Base-by-base conservation (phyloP, 2,888 invertebrate species). In the Microdon myrmicae region DNA sequence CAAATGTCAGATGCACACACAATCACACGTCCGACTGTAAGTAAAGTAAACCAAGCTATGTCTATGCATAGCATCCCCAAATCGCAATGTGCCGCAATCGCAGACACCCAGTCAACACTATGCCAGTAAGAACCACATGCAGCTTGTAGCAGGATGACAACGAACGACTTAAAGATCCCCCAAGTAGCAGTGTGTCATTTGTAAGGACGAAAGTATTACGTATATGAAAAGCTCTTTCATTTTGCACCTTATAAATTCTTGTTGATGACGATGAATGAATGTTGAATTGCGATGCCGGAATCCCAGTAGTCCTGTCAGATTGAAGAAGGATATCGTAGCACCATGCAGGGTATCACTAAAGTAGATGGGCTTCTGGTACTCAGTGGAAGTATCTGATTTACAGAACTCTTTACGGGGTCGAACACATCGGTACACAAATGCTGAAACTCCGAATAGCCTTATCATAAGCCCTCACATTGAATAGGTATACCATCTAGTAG, bases 171-270 rank as follows among this genome's bases (percentile, higher is more conserved):
- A 60, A 25, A 37, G 31, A 53, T 47, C 44, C 29, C 13, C 48
- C 32, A 44, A 41, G 37, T 31, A 32, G 43, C 38, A 35, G 22
- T 28, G 31, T 38, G 54, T 47, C 37, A 54, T 47, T 32, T 54
- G 41, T 37, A 35, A 32, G 35, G 29, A 34, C 17, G 3, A 25
- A 10, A 26, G 22, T 14, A 17, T 31, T 31, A 38, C 34, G 17
- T 23, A n/a, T 55, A 44, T 56, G 51, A 37, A 56, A 47, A 51
- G 43, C 47, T 53, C 31, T 53, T 64, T 47, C 53, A 64, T 35
- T 51, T 47, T 43, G 43, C 64, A 64, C 56, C 56, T 64, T 39
- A 51, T 51, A 56, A 56, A 64, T 51, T 64, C 49, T 51, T 32
- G 35, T 53, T 56, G 64, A 56, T 51, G 37, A 37, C 39, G 41